phyloP scores from a whole-genome alignment of 2,888 invertebrate genomes.

The Hermaeophaga mercurialis region DNA sequence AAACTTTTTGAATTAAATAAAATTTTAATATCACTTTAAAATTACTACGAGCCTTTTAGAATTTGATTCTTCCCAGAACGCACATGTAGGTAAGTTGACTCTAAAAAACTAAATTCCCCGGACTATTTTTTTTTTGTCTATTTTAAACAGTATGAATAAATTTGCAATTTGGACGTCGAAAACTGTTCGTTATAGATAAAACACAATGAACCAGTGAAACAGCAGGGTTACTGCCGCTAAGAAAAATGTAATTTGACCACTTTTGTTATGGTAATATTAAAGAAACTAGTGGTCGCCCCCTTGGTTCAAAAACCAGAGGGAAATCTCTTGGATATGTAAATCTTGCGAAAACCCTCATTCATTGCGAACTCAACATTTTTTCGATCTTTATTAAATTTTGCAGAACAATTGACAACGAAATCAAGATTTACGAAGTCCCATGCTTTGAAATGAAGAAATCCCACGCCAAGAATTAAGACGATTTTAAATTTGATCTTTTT shows the following conservation, averaged over 20 bases:
- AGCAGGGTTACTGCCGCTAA: constrained; percentile 16
- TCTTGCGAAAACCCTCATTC: constrained; percentile 22
- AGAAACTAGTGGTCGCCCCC: constrained; percentile 18
- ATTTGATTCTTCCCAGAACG: too few species aligned
- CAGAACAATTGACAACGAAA: constrained; percentile 11
- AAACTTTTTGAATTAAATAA: too few species aligned
- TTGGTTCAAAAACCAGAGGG: constrained; percentile 2
- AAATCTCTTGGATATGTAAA: constrained; percentile 27
- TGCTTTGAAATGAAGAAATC: background rate
- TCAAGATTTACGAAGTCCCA: constrained; percentile 5
- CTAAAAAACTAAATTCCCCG: too few species aligned
- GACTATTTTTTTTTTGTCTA: background rate
- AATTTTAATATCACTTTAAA: too few species aligned
- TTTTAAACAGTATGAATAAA: constrained; percentile 9
- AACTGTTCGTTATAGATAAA: constrained; percentile 20
- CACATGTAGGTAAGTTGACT: too few species aligned
- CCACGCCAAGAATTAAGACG: too few species aligned
- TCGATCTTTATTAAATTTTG: constrained; percentile 25
- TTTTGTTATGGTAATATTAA: constrained; percentile 26
- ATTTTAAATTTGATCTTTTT: too few species aligned
- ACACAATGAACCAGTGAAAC: constrained; percentile 14
- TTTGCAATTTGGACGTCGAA: constrained; percentile 8
- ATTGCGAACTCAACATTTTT: constrained; percentile 23
- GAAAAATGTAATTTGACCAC: constrained; percentile 28
- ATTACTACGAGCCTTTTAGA: too few species aligned